These are phyloP conservation scores for Platynereis dumerilii DNA, from an alignment of 2,888 invertebrate species.

Conservation along the genomic window DNA sequence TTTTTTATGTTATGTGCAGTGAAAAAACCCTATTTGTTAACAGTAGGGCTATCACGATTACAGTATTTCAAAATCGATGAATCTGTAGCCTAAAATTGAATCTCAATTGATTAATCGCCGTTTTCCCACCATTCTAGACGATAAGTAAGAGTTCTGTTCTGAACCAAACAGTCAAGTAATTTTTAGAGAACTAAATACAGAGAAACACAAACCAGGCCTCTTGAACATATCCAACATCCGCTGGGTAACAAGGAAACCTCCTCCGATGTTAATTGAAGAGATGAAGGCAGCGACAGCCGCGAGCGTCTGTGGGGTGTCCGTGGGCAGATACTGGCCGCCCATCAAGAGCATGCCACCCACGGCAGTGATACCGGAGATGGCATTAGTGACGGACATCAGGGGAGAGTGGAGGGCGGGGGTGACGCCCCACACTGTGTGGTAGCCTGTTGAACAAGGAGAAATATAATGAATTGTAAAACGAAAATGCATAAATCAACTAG, in stretches of 20 bases:
- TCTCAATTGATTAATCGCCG: no score
- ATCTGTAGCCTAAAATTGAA: no score
- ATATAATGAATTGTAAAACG: neutral
- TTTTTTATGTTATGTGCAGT: no score
- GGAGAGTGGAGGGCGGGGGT: constrained; percentile 90
- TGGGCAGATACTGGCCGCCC: constrained; percentile 79
- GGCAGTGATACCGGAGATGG: constrained; percentile 88
- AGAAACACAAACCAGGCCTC: constrained; percentile 66
- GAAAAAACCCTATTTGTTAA: no score
- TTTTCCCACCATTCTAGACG: no score
- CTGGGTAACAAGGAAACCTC: constrained; percentile 88
- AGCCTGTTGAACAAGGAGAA: constrained; percentile 64
- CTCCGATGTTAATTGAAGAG: constrained; percentile 88
- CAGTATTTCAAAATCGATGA: no score
- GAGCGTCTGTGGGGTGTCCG: constrained; percentile 75
- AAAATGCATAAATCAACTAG: no score
- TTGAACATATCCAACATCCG: constrained; percentile 93
- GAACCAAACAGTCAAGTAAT: no score
- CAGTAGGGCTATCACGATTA: no score
- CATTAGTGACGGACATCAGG: constrained; percentile 91
- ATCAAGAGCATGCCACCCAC: constrained; percentile 88
- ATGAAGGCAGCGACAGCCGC: constrained; percentile 85
- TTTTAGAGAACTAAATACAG: no score
- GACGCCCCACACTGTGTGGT: constrained; percentile 92
- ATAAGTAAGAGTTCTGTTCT: no score